phyloP scores from a whole-genome alignment of 2,888 invertebrate species.

The Theristus sp. region DNA sequence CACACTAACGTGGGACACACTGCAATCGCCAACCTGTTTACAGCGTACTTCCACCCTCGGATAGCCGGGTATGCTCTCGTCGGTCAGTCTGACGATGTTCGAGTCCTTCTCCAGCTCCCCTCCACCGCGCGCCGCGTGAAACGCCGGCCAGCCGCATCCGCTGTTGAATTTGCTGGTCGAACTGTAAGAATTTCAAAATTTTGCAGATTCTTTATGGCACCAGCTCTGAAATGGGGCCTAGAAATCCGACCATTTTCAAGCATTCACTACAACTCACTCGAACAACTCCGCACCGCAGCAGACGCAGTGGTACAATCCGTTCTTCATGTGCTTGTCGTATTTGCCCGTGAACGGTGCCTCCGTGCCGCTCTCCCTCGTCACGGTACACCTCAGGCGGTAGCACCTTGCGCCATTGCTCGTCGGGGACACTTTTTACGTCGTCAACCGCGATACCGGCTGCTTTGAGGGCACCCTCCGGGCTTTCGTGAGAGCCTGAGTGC shows the following conservation, averaged over 20 bases:
- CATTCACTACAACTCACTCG: conserved; percentile 4
- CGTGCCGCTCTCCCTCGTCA: conserved; percentile 10
- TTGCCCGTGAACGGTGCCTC: conserved; percentile 27
- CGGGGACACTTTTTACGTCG: conserved; percentile 16
- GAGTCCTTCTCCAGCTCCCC: conserved; percentile 18
- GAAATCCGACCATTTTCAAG: background rate
- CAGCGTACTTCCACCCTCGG: conserved; percentile 84
- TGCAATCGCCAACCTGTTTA: conserved; percentile 45
- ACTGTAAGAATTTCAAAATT: no score
- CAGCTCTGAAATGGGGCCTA: background rate
- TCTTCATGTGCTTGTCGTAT: conserved; percentile 21
- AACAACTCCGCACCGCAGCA: conserved; percentile 33
- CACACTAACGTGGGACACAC: no score
- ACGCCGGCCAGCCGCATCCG: conserved; percentile 92
- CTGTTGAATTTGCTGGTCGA: conserved; percentile 84
- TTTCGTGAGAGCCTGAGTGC: no score
- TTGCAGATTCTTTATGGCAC: no score
- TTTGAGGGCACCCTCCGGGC: background rate
- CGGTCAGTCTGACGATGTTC: conserved; percentile 25
- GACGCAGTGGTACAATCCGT: conserved; percentile 29
- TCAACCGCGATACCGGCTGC: conserved; percentile 11
- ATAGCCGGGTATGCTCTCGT: conserved; percentile 45
- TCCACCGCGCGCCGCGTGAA: conserved; percentile 56
- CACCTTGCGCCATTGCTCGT: conserved; percentile 33
- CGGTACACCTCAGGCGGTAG: conserved; percentile 15